Base-by-base conservation (phyloP, 2,888 invertebrate species). In the Philereme transversata region DNA sequence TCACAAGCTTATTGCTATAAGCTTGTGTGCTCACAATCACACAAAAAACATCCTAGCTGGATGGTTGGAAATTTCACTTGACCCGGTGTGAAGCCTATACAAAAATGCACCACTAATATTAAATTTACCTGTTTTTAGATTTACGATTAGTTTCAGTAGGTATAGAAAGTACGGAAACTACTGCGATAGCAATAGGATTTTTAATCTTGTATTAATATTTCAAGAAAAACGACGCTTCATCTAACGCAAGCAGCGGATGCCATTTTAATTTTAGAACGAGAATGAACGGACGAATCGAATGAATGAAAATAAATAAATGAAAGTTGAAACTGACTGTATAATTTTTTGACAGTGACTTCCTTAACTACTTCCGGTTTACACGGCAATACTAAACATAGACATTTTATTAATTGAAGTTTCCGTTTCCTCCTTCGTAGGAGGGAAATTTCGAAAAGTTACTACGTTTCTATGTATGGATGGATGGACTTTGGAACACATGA, bases 191-290 rank as follows among this genome's bases (percentile, higher is more conserved):
- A 43, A 43, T n/a, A 10, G 43, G n/a, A 43, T 5, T 11, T 46
- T 22, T 22, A 22, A 22, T 43, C 5, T 5, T 8, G 9, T 43
- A n/a, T n/a, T 9, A 8, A 22, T 38, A 46, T 10, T 1, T 8
- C 10, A 6, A 36, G 40, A n/a, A 6, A 40, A 11, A 10, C 6
- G 5, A n/a, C 48, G 8, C n/a, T 5, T 35, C 36, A 36, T 6
- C 11, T 11, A 36, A 11, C 50, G 50, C 43, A 33, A 33, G 46
- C 54, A 43, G 46, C 54, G 34, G 47, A 47, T 40, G 54, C 54
- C 54, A 55, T 55, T 55, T 54, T 54, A 38, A 11, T 10, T 33
- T 52, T 4, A n/a, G n/a, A 34, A 44, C 45, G 52, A 43, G 41
- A 51, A 5, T 41, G 22, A 40, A 41, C 3, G 10, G 22, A 51